Evolutionary conservation across 2,113 vertebrate species (phyloP).

Genomic region (Mus spicilegus): DNA sequence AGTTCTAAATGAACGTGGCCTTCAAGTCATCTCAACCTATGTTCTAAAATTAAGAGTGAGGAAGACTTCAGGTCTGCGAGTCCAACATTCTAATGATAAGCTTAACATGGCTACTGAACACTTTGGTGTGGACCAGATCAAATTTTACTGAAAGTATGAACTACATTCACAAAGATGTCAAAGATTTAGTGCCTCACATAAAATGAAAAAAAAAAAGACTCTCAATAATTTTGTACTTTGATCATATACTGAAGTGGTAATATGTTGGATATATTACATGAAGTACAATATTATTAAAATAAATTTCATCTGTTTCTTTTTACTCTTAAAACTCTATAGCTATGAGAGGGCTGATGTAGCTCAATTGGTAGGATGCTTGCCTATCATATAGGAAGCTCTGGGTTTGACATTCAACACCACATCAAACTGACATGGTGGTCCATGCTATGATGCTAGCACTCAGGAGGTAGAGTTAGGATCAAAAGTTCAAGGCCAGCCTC

Average conservation of each 20-base stretch:
- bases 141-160: background rate
- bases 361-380: background rate
- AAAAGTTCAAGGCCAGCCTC: background rate
- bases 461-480: background rate
- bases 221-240: background rate
- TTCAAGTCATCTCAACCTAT: background rate
- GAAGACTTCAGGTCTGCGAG: background rate
- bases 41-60: background rate
- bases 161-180: background rate
- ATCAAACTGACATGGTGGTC: background rate
- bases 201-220: background rate
- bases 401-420: background rate
- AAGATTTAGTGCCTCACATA: background rate
- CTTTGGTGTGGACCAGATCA: background rate
- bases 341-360: background rate
- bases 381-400: background rate
- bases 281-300: background rate
- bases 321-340: background rate
- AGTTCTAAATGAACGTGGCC: background rate
- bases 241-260: background rate
- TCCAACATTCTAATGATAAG: background rate
- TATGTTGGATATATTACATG: background rate
- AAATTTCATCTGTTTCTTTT: slow-evolving; percentile 17
- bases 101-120: background rate
- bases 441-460: background rate